Conservation (phyloP, 1,140 invertebrate species). For the Drosophila elegans region DNA sequence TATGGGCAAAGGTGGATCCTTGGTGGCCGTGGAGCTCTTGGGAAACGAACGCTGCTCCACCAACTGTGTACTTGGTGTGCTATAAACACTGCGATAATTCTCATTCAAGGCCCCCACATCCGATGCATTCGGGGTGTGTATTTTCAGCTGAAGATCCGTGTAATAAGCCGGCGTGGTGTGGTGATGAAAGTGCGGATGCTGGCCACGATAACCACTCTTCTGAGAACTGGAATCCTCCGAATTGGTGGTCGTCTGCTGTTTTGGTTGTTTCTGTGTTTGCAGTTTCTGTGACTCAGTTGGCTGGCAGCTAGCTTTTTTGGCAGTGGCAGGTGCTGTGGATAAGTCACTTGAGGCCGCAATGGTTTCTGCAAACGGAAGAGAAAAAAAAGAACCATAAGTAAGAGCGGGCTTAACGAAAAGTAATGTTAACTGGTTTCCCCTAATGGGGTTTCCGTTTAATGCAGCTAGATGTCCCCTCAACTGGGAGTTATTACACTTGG, state of each 20-base stretch:
- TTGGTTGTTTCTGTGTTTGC: conserved; percentile 2
- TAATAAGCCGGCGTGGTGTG: conserved; percentile 80
- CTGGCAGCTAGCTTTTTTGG: conserved; percentile 84
- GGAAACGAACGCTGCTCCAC: conserved; percentile 73
- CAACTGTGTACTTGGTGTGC: conserved; percentile 73
- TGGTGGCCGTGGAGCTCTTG: conserved; percentile 58
- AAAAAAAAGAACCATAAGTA: conserved; percentile 10
- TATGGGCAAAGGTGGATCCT: conserved; percentile 35
- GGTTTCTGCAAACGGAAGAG: conserved; percentile 52
- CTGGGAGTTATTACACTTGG: not conserved
- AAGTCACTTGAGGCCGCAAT: conserved; percentile 79
- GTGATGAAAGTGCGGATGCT: conserved; percentile 80
- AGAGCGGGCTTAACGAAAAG: conserved; percentile 37
- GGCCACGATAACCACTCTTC: conserved; percentile 63
- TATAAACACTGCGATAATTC: conserved; percentile 79
- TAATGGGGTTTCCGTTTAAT: conserved; percentile 24
- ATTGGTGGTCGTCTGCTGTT: conserved; percentile 41
- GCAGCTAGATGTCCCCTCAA: conserved; percentile 22
- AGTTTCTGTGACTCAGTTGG: conserved; percentile 45
- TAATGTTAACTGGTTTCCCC: conserved; percentile 34
- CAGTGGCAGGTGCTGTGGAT: conserved; percentile 82
- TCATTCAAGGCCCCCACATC: conserved; percentile 76
- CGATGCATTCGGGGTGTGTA: conserved; percentile 74
- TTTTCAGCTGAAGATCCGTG: conserved; percentile 74
- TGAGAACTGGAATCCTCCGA: conserved; percentile 60